phyloP scores from a whole-genome alignment of 2,888 invertebrate genomes.

The Oeneis ivallda region DNA sequence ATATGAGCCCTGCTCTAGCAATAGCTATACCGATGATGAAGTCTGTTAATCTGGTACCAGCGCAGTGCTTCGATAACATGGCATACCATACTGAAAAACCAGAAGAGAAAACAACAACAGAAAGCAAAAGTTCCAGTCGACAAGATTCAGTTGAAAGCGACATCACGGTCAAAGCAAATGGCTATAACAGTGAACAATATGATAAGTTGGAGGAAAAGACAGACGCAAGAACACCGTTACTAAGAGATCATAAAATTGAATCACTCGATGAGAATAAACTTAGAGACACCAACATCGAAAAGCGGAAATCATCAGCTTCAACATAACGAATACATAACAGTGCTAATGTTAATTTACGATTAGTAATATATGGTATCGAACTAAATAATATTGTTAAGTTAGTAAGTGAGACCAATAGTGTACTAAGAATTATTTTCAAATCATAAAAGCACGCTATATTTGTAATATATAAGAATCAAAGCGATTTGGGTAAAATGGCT shows the following conservation, averaged over 20 bases:
- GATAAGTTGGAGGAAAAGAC: slow-evolving; percentile 65
- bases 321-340: slow-evolving; percentile 55
- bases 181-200: slow-evolving; percentile 68
- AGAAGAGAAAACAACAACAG: slow-evolving; percentile 51
- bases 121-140: slow-evolving; percentile 59
- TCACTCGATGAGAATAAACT: slow-evolving; percentile 74
- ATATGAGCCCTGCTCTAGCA: slow-evolving; percentile 83
- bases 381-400: slow-evolving; percentile 37
- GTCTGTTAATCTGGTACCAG: slow-evolving; percentile 74
- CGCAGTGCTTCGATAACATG: slow-evolving; percentile 78
- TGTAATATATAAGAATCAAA: slow-evolving; percentile 22
- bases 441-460: slow-evolving; percentile 33
- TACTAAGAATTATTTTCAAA: slow-evolving; percentile 48
- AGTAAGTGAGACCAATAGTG: slow-evolving; percentile 59
- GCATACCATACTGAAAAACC: slow-evolving; percentile 69
- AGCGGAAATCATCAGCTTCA: slow-evolving; percentile 76
- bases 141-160: slow-evolving; percentile 67
- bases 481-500: slow-evolving; percentile 30
- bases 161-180: slow-evolving; percentile 64
- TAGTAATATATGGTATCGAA: slow-evolving; percentile 20
- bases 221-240: slow-evolving; percentile 71
- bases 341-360: slow-evolving; percentile 27
- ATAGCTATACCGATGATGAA: slow-evolving; percentile 84
- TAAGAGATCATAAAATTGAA: slow-evolving; percentile 75
- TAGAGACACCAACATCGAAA: slow-evolving; percentile 71